Conservation (phyloP, 2,113 vertebrate genomes). For the Morone saxatilis region DNA sequence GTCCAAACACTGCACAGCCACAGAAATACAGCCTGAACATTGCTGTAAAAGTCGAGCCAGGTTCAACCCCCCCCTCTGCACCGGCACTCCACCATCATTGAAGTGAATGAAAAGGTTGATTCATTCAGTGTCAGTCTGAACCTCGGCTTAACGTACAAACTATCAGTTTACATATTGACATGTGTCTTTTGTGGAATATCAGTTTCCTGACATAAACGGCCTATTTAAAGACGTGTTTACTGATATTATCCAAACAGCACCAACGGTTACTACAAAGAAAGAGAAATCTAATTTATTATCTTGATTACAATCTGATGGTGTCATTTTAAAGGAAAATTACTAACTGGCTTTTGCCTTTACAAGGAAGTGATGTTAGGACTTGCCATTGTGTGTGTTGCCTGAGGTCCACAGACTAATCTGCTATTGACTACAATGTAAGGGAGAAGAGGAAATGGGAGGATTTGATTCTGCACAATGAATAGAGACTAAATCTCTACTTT, state of each 20-base stretch:
- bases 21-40: not conserved
- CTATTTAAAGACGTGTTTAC: not conserved
- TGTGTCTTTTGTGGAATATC: not conserved
- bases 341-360: not conserved
- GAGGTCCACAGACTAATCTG: conserved; percentile 53
- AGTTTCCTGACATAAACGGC: not conserved
- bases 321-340: conserved; percentile 1
- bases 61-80: no score
- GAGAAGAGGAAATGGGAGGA: conserved; percentile 55
- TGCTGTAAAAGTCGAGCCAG: no score
- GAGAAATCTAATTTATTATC: not conserved
- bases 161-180: not conserved
- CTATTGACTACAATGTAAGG: conserved; percentile 51
- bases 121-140: not conserved
- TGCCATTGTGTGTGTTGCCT: conserved; percentile 12
- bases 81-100: not conserved
- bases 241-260: not conserved
- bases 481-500: conserved; percentile 28
- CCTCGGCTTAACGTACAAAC: no score
- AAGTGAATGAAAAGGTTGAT: conserved; percentile 9
- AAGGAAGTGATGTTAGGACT: not conserved
- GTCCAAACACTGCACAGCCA: not conserved
- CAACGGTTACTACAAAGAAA: not conserved
- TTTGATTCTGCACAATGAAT: conserved; percentile 55
- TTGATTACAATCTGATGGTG: not conserved